Evolutionary conservation across 2,113 vertebrate species (phyloP).

Genomic region (Ophiodon elongatus): DNA sequence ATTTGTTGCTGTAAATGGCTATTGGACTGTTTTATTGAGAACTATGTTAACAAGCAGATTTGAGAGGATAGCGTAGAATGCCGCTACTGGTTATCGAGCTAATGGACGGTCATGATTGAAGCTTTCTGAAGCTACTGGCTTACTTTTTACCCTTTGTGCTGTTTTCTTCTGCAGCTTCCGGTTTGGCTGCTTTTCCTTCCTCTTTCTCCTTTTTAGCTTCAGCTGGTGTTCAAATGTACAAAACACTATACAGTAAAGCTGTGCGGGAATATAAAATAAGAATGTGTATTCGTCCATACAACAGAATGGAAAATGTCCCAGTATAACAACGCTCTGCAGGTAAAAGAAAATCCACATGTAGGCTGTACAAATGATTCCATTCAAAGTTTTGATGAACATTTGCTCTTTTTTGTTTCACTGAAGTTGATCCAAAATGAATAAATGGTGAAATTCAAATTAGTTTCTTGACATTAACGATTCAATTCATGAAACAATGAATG

Average conservation of each 20-base stretch:
- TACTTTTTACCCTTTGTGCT: conserved; percentile 69
- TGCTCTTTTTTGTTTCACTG: not conserved
- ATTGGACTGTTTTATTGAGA: conserved; percentile 57
- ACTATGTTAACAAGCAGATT: conserved; percentile 67
- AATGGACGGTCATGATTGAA: conserved; percentile 29
- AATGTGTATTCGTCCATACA: not conserved
- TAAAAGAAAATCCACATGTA: not conserved
- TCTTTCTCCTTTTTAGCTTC: conserved; percentile 69
- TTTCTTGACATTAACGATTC: not conserved
- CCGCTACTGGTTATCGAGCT: conserved; percentile 49
- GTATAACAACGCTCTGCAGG: not conserved
- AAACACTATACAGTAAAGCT: not conserved
- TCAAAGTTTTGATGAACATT: not conserved
- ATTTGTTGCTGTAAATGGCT: conserved; percentile 60
- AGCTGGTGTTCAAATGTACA: not conserved
- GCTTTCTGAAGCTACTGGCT: conserved; percentile 27
- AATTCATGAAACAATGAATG: not conserved
- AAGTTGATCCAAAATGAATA: not conserved
- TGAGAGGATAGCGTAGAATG: conserved; percentile 38
- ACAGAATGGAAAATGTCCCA: not conserved
- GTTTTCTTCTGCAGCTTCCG: conserved; percentile 57
- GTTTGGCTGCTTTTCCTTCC: conserved; percentile 60
- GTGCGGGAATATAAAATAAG: not conserved
- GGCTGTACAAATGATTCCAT: not conserved
- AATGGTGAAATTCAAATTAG: not conserved